Percentiles rank a stretch among this genome's conserved stretches.
phyloP scores from a whole-genome alignment of 2,888 invertebrate species.

The Tachina fera region DNA sequence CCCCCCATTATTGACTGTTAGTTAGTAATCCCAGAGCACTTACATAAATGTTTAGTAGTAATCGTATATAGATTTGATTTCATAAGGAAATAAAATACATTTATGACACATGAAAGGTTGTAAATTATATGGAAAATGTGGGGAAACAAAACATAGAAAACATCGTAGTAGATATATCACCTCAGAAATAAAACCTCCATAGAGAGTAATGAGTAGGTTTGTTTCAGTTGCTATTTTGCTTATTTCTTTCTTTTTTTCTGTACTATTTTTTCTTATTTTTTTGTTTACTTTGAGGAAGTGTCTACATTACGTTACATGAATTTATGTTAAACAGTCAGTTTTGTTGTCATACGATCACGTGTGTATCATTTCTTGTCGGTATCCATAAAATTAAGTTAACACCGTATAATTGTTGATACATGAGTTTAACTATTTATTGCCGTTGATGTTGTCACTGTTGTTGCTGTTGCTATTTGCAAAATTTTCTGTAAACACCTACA shows the following conservation, averaged over 20 bases:
- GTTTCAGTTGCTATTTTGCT: background rate
- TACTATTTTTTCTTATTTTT: background rate
- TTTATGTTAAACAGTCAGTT: slow-evolving; percentile 51
- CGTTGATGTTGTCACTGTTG: slow-evolving; percentile 25
- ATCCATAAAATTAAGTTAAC: slow-evolving; percentile 41
- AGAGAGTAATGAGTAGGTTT: slow-evolving; percentile 48
- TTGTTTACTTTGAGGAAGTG: slow-evolving; percentile 60
- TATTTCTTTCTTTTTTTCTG: background rate
- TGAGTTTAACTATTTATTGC: slow-evolving; percentile 42
- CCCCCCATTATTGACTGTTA: background rate
- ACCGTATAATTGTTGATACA: slow-evolving; percentile 61
- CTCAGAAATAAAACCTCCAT: slow-evolving; percentile 36
- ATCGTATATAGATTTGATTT: slow-evolving; percentile 30
- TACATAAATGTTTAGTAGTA: slow-evolving; percentile 5
- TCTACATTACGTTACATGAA: slow-evolving; percentile 30
- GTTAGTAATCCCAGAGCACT: background rate
- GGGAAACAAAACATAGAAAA: slow-evolving; percentile 8
- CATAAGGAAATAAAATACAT: slow-evolving; percentile 53
- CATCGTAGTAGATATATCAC: background rate
- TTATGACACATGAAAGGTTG: slow-evolving; percentile 33
- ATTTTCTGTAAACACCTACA: slow-evolving; percentile 58
- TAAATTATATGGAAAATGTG: slow-evolving; percentile 53
- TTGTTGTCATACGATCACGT: slow-evolving; percentile 60
- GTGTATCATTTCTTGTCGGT: slow-evolving; percentile 42
- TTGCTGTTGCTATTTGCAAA: slow-evolving; percentile 33